These are phyloP conservation scores for Carapus acus DNA, from an alignment of 2,797 vertebrate species.

Conservation along the genomic window DNA sequence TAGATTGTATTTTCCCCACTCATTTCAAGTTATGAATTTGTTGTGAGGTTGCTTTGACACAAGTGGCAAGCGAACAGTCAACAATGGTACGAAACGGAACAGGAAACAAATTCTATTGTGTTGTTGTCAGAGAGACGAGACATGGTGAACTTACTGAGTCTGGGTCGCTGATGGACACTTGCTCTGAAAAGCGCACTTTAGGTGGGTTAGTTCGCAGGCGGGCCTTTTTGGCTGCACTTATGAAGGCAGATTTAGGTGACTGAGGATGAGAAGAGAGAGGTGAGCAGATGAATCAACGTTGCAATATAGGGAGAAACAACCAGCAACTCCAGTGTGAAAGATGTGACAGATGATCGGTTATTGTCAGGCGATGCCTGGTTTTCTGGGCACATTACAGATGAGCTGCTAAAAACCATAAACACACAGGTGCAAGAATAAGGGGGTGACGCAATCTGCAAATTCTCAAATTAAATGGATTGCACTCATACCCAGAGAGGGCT, in stretches of 20 bases:
- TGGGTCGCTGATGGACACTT: constrained; percentile 91
- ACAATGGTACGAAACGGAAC: not conserved
- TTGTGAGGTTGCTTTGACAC: not conserved
- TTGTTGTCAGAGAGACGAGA: constrained; percentile 16
- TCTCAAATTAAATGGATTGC: no score
- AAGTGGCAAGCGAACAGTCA: constrained; percentile 17
- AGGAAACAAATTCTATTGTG: constrained; percentile 10
- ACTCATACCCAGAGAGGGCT: no score
- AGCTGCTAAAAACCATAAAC: not conserved
- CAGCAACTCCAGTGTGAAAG: constrained; percentile 32
- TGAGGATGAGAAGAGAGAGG: constrained; percentile 60
- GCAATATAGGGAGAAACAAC: constrained; percentile 36
- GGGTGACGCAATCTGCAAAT: no score
- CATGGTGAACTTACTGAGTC: constrained; percentile 81
- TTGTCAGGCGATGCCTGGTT: constrained; percentile 11
- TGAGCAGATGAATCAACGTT: constrained; percentile 19
- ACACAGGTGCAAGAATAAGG: constrained; percentile 5
- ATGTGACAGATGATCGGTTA: constrained; percentile 18
- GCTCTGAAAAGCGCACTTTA: constrained; percentile 97
- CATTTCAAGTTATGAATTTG: no score
- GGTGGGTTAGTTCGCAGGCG: constrained; percentile 90
- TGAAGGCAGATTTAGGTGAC: constrained; percentile 98
- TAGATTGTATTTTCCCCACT: no score
- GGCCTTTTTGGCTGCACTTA: constrained; percentile 96
- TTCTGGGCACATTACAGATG: constrained; percentile 4